A percentile compares a stretch with the other conserved stretches of the same genome.
Evolutionary conservation across 2,113 vertebrate genomes (phyloP).

Genomic region (Perccottus glenii): DNA sequence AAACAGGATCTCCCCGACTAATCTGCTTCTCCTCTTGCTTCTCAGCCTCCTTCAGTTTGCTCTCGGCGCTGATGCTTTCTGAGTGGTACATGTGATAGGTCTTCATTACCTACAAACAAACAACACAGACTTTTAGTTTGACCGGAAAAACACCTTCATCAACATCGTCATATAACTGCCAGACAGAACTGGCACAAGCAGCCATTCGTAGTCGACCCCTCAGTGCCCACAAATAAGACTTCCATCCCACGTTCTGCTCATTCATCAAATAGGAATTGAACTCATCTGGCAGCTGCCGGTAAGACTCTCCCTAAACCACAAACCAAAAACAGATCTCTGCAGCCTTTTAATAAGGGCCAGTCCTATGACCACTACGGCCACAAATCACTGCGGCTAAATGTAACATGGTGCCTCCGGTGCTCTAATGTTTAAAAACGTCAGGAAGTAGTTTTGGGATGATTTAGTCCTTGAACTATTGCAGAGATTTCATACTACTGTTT

Average conservation of each 20-base stretch:
- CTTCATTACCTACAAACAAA: conserved; percentile 91
- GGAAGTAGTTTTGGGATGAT: conserved; percentile 5
- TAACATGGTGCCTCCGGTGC: conserved; percentile 23
- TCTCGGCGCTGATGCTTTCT: conserved; percentile 95
- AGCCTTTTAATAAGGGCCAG: conserved; percentile 14
- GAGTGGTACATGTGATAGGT: conserved; percentile 99
- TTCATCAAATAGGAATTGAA: conserved; percentile 47
- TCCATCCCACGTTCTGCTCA: conserved; percentile 21
- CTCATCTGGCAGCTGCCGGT: conserved; percentile 16
- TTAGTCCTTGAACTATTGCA: conserved; percentile 16
- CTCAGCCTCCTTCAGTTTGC: conserved; percentile 97
- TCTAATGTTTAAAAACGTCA: not conserved
- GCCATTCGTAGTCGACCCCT: conserved; percentile 10
- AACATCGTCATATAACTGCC: not conserved
- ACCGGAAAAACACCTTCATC: not conserved
- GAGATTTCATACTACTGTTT: not conserved
- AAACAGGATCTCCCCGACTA: conserved; percentile 88
- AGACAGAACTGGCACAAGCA: not conserved
- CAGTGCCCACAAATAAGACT: conserved; percentile 13
- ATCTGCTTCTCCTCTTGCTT: conserved; percentile 98
- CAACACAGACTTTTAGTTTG: not conserved
- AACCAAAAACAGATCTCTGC: conserved; percentile 47
- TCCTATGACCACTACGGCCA: conserved; percentile 27
- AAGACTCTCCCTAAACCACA: conserved; percentile 37
- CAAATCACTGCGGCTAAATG: conserved; percentile 42